These are phyloP conservation scores for Hecatera dysodea DNA, from an alignment of 2,888 invertebrate genomes.

Conservation along the genomic window DNA sequence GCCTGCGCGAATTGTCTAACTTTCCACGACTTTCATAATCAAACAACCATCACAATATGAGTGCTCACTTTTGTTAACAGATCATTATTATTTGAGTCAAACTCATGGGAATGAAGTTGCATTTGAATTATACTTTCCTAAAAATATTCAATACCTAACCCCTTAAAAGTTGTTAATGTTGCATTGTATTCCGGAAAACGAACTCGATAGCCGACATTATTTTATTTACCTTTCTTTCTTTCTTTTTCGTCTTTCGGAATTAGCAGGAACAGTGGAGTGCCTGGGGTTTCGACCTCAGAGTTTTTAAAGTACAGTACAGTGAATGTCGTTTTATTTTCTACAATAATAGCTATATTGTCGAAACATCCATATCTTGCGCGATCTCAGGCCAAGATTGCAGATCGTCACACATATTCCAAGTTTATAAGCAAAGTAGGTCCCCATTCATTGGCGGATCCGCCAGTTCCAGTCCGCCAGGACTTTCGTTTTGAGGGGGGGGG, in stretches of 20 bases:
- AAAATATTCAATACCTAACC: background rate
- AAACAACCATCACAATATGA: constrained; percentile 4
- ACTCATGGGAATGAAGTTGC: constrained; percentile 6
- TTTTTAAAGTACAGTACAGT: background rate
- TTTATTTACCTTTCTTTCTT: no score
- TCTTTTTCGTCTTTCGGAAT: background rate
- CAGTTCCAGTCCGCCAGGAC: no score
- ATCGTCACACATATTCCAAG: background rate
- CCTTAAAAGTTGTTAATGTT: background rate
- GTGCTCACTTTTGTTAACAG: constrained; percentile 5
- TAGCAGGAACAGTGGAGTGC: background rate
- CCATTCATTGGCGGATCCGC: no score
- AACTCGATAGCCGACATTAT: background rate
- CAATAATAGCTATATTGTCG: no score
- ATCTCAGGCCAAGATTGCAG: no score
- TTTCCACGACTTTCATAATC: background rate
- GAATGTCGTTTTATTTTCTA: background rate
- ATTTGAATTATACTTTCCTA: background rate
- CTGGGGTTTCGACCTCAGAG: background rate
- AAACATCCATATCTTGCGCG: no score
- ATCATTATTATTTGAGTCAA: constrained; percentile 13
- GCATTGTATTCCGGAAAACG: background rate
- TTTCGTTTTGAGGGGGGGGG: no score
- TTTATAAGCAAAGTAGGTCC: background rate
- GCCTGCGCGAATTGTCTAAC: constrained; percentile 90